Evolutionary conservation across 2,113 vertebrate species (phyloP), one percentile per base, ranked within the genome.

Genomic region (Cochlearius cochlearius): DNA sequence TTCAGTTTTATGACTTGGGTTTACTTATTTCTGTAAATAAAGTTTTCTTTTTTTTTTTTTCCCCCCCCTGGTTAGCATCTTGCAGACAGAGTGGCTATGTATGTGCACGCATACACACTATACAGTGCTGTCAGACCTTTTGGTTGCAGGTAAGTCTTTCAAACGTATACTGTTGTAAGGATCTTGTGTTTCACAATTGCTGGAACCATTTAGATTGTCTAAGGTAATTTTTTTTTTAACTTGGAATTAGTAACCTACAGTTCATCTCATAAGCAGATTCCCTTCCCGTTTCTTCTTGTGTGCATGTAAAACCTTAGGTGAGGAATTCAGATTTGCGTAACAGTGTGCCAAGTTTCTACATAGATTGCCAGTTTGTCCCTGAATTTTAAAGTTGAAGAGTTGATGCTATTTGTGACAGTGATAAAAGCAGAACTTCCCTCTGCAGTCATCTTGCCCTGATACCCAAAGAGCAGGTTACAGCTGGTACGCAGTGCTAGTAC

Each of bases 121-220:
- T 99, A 99, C 98, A 99, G 99, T 45, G 99, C 99, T 20, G 99
- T 99, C 56, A 98, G 99, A 89, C 99, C 99, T 36, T 99, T 99
- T 36, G 99, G 99, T n/a, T 99, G 99, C 99, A 99, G 99, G 99
- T 99, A 92, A 59, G 52, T 66, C 91, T 93, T 92, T 72, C 55
- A 63, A 11, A 55, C 67, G 19, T 9, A 16, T 1, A 3, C 29
- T 52, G 0, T 27, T 77, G 18, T 52, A 73, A 79, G 12, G 47
- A 12, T 14, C 30, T 76, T 50, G 21, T 32, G 27, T 21, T 74
- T 88, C 56, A 69, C 16, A 32, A 0, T 18, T 66, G 45, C 16
- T 80, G 63, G 7, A 86, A 50, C 12, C 88, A 2, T 23, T 82
- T 41, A 3, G 4, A 8, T 76, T 83, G 25, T 52, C 47, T 27